Base-by-base conservation (phyloP, 2,888 invertebrate genomes). In the Acronicta psi region DNA sequence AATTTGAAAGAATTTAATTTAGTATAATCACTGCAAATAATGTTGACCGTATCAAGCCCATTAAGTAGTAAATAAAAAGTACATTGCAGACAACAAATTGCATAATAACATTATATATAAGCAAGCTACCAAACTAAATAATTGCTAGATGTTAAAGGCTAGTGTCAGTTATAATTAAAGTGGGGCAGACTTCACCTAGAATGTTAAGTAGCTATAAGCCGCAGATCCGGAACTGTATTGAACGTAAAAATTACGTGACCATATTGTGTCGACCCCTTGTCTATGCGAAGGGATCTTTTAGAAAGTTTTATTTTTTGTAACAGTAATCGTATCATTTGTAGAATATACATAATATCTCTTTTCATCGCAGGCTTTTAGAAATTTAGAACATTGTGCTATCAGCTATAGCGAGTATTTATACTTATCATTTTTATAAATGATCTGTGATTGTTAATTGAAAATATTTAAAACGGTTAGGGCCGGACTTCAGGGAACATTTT, bases 201-300 rank as follows among this genome's bases (percentile, higher is more conserved):
- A 89, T 90, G 82, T 77, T 87, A 90, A 90, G 81, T 82, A 86
- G 85, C 75, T 77, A 74, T 77, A 63, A 69, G 69, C 77, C 75
- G 80, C 75, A 76, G 59, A 69, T 72, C 64, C 69, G 70, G 82
- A 82, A 83, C 82, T 75, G 58, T 76, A 79, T 80, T 78, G 75
- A 80, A 75, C 79, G 76, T 75, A 78, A 79, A 80, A 82, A 74
- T 77, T 77, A 84, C 84, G 83, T 84, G 84, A 81, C 76, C 29
- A 11, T 63, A 79, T 73, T 74, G 71, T 73, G 56, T 75, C 57
- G 46, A 54, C 41, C 57, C 54, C 57, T 63, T 73, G 25, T 42
- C 13, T 54, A 11, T 20, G 34, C 10, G 13, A 44, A 56, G 42
- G 49, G 49, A 49, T 37, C 43, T 57, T 40, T 51, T 69, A 56